Evolutionary conservation across 2,797 vertebrate genomes (phyloP).

Genomic region (Myotis planiceps): DNA sequence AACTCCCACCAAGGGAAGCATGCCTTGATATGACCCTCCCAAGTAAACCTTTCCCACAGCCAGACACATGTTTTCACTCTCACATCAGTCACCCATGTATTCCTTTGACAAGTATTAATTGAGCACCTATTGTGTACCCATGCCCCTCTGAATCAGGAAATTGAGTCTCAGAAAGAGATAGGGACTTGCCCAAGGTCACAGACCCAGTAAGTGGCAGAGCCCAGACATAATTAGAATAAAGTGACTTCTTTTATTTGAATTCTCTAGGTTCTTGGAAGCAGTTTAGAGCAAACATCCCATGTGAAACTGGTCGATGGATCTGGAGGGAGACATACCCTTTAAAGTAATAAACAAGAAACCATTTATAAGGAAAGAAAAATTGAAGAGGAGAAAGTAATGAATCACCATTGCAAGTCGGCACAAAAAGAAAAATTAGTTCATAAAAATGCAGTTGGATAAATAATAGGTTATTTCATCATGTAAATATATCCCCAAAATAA

Average conservation of each 20-base stretch:
- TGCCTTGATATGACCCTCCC: not conserved
- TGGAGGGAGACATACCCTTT: conserved; percentile 57
- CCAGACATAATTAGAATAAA: conserved; percentile 25
- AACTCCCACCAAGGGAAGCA: not conserved
- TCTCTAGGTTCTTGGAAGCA: conserved; percentile 11
- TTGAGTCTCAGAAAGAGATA: not conserved
- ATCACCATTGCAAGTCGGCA: conserved; percentile 78
- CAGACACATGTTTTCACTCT: not conserved
- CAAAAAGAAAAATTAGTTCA: conserved; percentile 82
- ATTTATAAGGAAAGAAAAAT: conserved; percentile 80
- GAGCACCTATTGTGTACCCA: not conserved
- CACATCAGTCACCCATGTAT: not conserved
- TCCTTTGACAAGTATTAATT: not conserved
- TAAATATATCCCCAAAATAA: conserved; percentile 84
- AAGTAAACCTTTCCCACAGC: not conserved
- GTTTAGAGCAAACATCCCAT: conserved; percentile 7
- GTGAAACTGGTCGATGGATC: conserved; percentile 37
- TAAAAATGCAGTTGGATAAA: conserved; percentile 85
- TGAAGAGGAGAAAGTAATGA: conserved; percentile 76
- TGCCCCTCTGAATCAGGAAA: not conserved
- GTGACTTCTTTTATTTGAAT: conserved; percentile 28
- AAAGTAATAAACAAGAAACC: conserved; percentile 74
- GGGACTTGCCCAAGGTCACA: not conserved
- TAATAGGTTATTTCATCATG: conserved; percentile 86
- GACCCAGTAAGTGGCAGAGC: not conserved